Evolutionary conservation across 1,140 invertebrate genomes (phyloP), one percentile per base, ranked within the genome.

Genomic region (Aphidius ervi): DNA sequence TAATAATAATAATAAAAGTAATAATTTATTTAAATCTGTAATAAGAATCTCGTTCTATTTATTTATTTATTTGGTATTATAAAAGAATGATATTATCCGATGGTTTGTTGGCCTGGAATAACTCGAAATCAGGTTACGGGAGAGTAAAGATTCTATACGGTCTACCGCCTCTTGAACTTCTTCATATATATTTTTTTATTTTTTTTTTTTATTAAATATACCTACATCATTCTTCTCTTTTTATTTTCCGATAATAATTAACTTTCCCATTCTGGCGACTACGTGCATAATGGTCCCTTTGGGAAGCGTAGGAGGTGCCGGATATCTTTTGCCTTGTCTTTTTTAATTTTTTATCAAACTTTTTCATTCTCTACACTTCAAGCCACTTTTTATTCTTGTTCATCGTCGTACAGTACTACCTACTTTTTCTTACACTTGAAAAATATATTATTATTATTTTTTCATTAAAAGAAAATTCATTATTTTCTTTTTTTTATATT

Each of bases 181-280:
- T 31, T 31, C 4, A 31, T 31, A 31, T 31, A 31, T 31, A 4
- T 31, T 31, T 31, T 31, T 31, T 31, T 31, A 31, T 31, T 31
- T 31, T 31, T 31, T 3, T 31, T 23, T 23, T 23, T 23, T n/a
- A n/a, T n/a, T 41, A 40, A 50, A 58, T 48, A 16, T 16, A 16
- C 16, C 16, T 16, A 55, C 58, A 46, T 41, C 9, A 46, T 31
- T 31, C 52, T 46, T 31, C 4, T 31, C 4, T 31, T 31, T 31
- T 31, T 31, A 16, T 16, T 31, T 31, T 67, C 65, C 67, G 66
- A 69, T 71, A 69, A 71, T 69, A 68, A 71, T 71, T 68, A 71
- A 68, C 70, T 71, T 71, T 71, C 69, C 63, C 63, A 63, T 40
- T 59, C 57, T 57, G 61, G 45, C 56, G 40, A 16, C 2, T 54